Base-by-base conservation (phyloP, 2,888 invertebrate species). In the Metellina segmentata region DNA sequence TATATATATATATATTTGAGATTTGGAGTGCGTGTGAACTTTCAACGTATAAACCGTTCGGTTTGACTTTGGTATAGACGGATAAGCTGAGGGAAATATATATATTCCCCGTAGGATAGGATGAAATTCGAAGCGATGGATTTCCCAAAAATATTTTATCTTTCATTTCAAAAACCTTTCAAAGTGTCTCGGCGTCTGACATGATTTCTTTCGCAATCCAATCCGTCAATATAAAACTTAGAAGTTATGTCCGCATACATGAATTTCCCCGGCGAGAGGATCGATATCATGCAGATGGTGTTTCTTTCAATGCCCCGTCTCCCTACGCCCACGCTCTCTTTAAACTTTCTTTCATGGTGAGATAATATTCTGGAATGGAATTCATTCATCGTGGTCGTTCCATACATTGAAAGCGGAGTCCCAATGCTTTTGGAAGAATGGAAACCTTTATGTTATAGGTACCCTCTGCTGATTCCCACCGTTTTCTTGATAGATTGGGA, bases 161-260 rank as follows among this genome's bases (percentile, higher is more conserved):
- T 72, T 71, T 71, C 82, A 83, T 83, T 83, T 83, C 51, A 52
- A 83, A 83, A 61, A 61, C 48, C 71, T 72, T 49, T 83, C 82
- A 83, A 83, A 51, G 51, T 83, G 82, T 83, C 82, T 20, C 51
- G 20, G 69, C 72, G 19, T 71, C 71, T 52, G 72, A 72, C 72
- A 19, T 72, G 34, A 70, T 83, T 70, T 83, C 82, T 49, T 72
- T 52, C 71, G 49, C 51, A 11, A 83, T 83, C 71, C 72, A 71
- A 72, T 83, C 82, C 71, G 49, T 52, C 72, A 71, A 49, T 49
- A 9, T 70, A 72, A 20, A 61, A 61, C 61, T 61, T 61, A 61
- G 61, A 16, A 61, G 61, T 61, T 61, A 61, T 61, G 61, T 61
- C 61, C 61, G 61, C 61, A 61, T 61, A 61, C 61, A 61, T 61